phyloP scores from a whole-genome alignment of 2,113 vertebrate species.

The Pachyramphus minor region DNA sequence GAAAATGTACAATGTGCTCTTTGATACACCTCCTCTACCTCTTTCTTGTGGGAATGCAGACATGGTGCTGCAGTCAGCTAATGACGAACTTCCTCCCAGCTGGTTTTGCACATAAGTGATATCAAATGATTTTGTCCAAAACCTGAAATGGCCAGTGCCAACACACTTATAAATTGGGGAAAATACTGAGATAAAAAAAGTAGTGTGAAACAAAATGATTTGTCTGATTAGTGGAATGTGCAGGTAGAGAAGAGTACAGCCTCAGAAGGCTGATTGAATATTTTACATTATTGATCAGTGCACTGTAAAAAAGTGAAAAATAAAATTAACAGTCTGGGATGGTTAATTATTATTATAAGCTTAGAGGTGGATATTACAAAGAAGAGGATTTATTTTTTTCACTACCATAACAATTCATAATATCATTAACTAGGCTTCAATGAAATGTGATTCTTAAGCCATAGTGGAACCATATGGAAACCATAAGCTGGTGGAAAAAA shows the following conservation, averaged over 20 bases:
- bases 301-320: neutral
- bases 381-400: neutral
- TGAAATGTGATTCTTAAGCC: neutral
- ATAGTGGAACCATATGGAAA: no score
- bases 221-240: neutral
- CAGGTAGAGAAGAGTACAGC: neutral
- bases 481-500: no score
- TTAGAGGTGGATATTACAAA: neutral
- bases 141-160: neutral
- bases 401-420: neutral
- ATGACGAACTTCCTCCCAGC: neutral
- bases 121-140: neutral
- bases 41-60: neutral
- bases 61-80: neutral
- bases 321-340: constrained; percentile 2
- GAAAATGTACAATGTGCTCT: neutral
- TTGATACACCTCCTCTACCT: neutral
- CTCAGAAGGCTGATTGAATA: constrained; percentile 16
- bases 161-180: neutral
- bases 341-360: neutral
- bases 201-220: neutral
- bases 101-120: neutral
- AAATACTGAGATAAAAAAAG: neutral
- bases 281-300: neutral
- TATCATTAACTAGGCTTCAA: neutral